phyloP scores from a whole-genome alignment of 2,888 invertebrate species.

The Drosophila seclusa region DNA sequence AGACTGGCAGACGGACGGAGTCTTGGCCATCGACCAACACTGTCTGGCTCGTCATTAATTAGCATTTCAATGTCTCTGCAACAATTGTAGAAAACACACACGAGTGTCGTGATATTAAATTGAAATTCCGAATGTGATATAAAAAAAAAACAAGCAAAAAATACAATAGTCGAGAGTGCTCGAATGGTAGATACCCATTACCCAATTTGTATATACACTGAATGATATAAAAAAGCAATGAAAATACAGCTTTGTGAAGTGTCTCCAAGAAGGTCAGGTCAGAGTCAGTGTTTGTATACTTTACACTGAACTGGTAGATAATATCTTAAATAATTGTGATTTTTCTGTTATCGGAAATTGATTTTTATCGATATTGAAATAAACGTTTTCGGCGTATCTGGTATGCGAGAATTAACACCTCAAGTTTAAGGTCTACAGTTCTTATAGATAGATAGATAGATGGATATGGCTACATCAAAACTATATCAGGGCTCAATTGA shows the following conservation, averaged over 20 bases:
- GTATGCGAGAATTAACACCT: not conserved
- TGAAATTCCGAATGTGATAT: constrained; percentile 67
- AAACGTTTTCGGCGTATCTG: not conserved
- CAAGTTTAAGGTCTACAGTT: not conserved
- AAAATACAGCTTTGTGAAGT: not conserved
- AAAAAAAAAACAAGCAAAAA: not conserved
- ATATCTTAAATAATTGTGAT: not conserved
- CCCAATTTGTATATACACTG: not conserved
- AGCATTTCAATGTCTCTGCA: constrained; percentile 56
- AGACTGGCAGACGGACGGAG: not conserved
- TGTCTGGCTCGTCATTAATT: constrained; percentile 39
- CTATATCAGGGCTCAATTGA: too few species aligned
- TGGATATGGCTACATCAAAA: not conserved
- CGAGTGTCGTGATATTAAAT: constrained; percentile 52
- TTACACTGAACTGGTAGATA: not conserved
- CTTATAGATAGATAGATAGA: not conserved
- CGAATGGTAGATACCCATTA: not conserved
- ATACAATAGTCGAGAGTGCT: not conserved
- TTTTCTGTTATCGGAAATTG: not conserved
- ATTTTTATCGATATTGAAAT: not conserved
- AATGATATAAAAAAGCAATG: too few species aligned
- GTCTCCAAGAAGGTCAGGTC: not conserved
- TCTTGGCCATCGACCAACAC: constrained; percentile 44
- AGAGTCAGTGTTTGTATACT: not conserved
- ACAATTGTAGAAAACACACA: constrained; percentile 25